These are phyloP conservation scores for Druceiella hillmani DNA, from an alignment of 2,888 invertebrate species.

Conservation along the genomic window DNA sequence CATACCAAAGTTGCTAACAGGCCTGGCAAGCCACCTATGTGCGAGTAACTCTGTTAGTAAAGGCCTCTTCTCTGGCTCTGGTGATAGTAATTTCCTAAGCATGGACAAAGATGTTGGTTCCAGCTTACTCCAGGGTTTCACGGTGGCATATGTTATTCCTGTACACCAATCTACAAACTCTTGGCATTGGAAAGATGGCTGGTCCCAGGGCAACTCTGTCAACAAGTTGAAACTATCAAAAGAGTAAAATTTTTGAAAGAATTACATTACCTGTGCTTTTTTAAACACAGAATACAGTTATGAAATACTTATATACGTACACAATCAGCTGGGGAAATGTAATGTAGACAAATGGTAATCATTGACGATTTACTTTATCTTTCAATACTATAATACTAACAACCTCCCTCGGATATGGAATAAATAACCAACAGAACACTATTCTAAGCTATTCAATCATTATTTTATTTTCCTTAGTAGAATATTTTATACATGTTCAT, in stretches of 20 bases:
- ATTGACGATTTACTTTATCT: no score
- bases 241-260: not conserved
- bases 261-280: not conserved
- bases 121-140: constrained; percentile 77
- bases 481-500: no score
- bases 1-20: no score
- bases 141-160: constrained; percentile 56
- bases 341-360: no score
- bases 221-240: no score
- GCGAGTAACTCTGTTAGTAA: constrained; percentile 61
- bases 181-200: constrained; percentile 61
- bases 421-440: no score
- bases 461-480: no score
- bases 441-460: no score
- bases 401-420: no score
- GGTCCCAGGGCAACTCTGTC: constrained; percentile 93
- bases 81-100: constrained; percentile 67
- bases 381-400: no score
- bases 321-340: no score
- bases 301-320: not conserved
- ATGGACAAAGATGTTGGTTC: constrained; percentile 70
- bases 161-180: constrained; percentile 76
- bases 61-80: constrained; percentile 60
- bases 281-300: not conserved
- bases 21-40: constrained; percentile 82